phyloP scores from a whole-genome alignment of 2,797 vertebrate genomes.

The Schizopygopsis pylzovi region DNA sequence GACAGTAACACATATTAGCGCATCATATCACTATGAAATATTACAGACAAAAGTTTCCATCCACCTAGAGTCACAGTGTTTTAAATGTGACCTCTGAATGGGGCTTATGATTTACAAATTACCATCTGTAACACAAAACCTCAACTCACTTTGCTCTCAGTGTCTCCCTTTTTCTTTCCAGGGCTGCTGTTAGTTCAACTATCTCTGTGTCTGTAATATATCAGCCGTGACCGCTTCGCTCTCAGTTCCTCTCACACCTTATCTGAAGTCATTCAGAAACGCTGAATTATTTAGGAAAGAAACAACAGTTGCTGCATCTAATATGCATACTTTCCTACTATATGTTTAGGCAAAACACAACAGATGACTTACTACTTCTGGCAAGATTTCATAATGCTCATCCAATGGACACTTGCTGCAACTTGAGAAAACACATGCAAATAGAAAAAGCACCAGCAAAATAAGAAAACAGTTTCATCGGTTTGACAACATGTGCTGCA shows the following conservation, averaged over 20 bases:
- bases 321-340: neutral
- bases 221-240: conserved; percentile 16
- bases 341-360: neutral
- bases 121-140: conserved; percentile 49
- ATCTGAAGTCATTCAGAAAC: neutral
- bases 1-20: conserved; percentile 50
- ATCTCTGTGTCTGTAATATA: conserved; percentile 32
- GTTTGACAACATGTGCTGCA: neutral
- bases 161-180: conserved; percentile 35
- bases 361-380: neutral
- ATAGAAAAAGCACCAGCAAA: neutral
- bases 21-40: conserved; percentile 47
- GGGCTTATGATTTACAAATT: conserved; percentile 55
- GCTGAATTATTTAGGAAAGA: neutral
- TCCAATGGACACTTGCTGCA: neutral
- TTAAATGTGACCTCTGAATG: conserved; percentile 50
- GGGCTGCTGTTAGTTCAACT: conserved; percentile 19
- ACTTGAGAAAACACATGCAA: neutral
- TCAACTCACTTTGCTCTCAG: conserved; percentile 33
- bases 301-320: neutral
- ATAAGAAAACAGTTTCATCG: neutral
- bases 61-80: conserved; percentile 20
- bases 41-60: conserved; percentile 55
- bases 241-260: neutral
- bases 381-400: neutral